A percentile compares a stretch with the other conserved stretches of the same genome.
Conservation (phyloP, 2,888 invertebrate genomes). For the Oligia latruncula region DNA sequence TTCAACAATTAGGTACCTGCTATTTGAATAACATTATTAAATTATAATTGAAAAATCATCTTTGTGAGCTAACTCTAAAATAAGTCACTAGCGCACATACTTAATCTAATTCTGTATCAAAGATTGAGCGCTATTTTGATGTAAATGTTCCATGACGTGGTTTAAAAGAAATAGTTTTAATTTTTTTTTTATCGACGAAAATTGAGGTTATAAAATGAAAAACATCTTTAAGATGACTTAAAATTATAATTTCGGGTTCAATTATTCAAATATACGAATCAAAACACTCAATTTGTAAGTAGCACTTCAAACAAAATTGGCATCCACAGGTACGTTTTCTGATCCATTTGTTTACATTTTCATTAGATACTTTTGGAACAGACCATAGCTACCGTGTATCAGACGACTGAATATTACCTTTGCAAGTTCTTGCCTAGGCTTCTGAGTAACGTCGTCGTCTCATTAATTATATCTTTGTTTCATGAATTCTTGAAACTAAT, state of each 20-base stretch:
- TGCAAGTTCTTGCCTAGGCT: not conserved
- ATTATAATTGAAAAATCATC: not conserved
- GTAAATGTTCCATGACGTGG: too few relatives aligned
- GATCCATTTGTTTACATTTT: conserved; percentile 3
- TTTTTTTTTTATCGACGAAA: not conserved
- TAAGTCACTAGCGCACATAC: too few relatives aligned
- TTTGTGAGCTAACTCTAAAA: too few relatives aligned
- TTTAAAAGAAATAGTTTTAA: too few relatives aligned
- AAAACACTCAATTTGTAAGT: not conserved
- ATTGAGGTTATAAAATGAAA: not conserved
- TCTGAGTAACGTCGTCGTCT: not conserved
- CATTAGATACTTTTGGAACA: not conserved
- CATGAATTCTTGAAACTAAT: conserved; percentile 19
- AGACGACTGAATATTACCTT: not conserved
- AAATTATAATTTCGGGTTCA: not conserved
- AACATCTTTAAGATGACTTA: not conserved
- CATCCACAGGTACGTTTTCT: not conserved
- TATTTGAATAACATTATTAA: not conserved
- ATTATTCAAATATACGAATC: not conserved
- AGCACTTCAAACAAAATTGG: not conserved
- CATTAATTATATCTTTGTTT: conserved; percentile 1
- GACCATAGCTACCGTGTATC: not conserved
- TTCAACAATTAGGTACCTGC: too few relatives aligned
- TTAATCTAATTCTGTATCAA: too few relatives aligned
- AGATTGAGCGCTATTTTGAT: too few relatives aligned